A percentile compares a stretch with the other conserved stretches of the same genome.
These are phyloP conservation scores for Philotrypesis tridentata DNA, from an alignment of 1,140 invertebrate genomes.

Conservation along the genomic window DNA sequence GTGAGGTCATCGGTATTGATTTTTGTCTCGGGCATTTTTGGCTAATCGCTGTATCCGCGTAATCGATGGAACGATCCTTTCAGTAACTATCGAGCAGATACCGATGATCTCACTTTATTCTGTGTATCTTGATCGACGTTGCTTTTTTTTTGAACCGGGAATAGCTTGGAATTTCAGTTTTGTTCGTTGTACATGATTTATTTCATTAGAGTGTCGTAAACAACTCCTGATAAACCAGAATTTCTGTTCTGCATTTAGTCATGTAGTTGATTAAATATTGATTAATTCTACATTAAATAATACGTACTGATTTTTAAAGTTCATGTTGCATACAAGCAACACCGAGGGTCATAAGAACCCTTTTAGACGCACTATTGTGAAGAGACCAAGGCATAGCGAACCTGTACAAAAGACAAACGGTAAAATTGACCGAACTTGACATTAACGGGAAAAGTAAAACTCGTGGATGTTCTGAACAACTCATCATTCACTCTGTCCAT, in stretches of 20 bases:
- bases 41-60: neutral
- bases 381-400: conserved; percentile 49
- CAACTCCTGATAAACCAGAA: neutral
- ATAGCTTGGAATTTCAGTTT: neutral
- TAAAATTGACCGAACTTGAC: conserved; percentile 41
- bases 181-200: neutral
- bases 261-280: conserved; percentile 28
- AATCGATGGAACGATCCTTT: no score
- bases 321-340: conserved; percentile 52
- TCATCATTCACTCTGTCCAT: conserved; percentile 2
- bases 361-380: conserved; percentile 51
- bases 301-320: conserved; percentile 48
- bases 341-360: conserved; percentile 50
- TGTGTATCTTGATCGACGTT: neutral
- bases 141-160: neutral
- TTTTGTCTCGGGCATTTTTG: neutral
- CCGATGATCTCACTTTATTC: neutral
- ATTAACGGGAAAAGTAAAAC: conserved; percentile 50
- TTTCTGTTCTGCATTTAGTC: conserved; percentile 15
- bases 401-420: conserved; percentile 50
- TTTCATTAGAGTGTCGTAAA: neutral
- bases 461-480: conserved; percentile 44
- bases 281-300: conserved; percentile 33
- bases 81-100: no score
- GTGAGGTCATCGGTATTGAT: neutral